A percentile compares a stretch with the other conserved stretches of the same genome.
phyloP scores from a whole-genome alignment of 2,113 vertebrate genomes.

The Phylloscopus trochilus region DNA sequence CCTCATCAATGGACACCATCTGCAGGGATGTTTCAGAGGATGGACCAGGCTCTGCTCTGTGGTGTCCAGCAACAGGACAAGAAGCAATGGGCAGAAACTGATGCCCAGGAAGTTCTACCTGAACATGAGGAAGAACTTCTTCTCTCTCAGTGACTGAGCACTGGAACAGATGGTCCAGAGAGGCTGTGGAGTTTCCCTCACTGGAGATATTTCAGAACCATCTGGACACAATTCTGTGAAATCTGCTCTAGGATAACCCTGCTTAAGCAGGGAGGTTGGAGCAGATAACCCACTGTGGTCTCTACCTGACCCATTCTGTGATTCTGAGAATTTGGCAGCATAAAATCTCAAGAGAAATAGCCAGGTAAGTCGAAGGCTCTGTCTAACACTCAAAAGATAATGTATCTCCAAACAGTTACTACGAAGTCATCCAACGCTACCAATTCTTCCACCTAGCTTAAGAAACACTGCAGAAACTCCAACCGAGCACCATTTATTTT shows the following conservation, averaged over 20 bases:
- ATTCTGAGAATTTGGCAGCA: not conserved
- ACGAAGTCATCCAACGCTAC: not conserved
- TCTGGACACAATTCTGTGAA: not conserved
- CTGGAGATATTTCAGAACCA: not conserved
- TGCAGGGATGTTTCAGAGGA: not conserved
- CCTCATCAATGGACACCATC: not conserved
- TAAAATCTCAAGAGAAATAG: not conserved
- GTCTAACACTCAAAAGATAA: not conserved
- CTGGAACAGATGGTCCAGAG: not conserved
- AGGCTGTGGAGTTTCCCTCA: not conserved
- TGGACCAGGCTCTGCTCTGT: not conserved
- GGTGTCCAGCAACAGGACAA: not conserved
- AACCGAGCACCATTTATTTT: not conserved
- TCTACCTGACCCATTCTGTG: not conserved
- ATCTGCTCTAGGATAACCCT: not conserved
- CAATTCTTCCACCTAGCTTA: not conserved
- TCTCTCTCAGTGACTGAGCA: fast-evolving
- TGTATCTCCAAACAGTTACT: not conserved
- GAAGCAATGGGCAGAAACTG: not conserved
- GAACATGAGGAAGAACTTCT: not conserved
- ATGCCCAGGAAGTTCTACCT: not conserved
- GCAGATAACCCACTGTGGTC: not conserved
- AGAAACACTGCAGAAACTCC: not conserved
- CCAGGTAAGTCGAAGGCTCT: not conserved
- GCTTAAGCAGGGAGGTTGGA: not conserved